Percentiles rank a stretch among this genome's conserved stretches.
phyloP scores from a whole-genome alignment of 1,140 invertebrate species.

The Leguminivora glycinivorella region DNA sequence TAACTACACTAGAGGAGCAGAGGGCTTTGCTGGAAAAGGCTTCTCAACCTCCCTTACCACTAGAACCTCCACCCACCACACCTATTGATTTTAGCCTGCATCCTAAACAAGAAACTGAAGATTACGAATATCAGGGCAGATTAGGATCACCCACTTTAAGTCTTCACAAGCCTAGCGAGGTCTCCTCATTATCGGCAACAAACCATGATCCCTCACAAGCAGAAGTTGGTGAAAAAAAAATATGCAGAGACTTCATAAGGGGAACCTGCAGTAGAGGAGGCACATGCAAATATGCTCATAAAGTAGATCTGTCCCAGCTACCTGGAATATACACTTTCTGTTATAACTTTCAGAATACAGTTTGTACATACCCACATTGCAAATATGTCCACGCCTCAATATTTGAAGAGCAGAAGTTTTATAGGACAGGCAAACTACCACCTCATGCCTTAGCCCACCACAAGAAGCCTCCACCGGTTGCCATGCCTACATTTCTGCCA shows the following conservation, averaged over 20 bases:
- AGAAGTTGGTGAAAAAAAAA: neutral
- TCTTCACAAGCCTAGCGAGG: neutral
- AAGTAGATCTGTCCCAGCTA: constrained; percentile 17
- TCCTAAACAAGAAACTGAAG: constrained; percentile 15
- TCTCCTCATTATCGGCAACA: neutral
- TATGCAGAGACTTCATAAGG: constrained; percentile 30
- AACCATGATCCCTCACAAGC: neutral
- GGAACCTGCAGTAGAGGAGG: constrained; percentile 21
- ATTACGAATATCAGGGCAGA: constrained; percentile 6
- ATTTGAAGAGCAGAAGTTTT: constrained; percentile 30
- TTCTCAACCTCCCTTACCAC: constrained; percentile 11
- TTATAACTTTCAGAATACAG: constrained; percentile 28
- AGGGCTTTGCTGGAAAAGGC: constrained; percentile 10
- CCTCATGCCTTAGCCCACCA: constrained; percentile 17
- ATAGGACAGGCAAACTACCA: constrained; percentile 21
- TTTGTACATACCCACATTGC: constrained; percentile 19
- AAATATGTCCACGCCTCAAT: constrained; percentile 29
- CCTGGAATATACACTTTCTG: constrained; percentile 28
- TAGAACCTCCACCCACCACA: constrained; percentile 12
- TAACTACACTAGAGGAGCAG: constrained; percentile 2
- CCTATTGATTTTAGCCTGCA: constrained; percentile 9
- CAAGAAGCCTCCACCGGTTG: constrained; percentile 7
- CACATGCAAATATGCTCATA: constrained; percentile 30
- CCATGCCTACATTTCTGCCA: constrained; percentile 29
- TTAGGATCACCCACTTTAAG: neutral